Conservation (phyloP, 2,888 invertebrate species). For the Gasteruption jaculator region DNA sequence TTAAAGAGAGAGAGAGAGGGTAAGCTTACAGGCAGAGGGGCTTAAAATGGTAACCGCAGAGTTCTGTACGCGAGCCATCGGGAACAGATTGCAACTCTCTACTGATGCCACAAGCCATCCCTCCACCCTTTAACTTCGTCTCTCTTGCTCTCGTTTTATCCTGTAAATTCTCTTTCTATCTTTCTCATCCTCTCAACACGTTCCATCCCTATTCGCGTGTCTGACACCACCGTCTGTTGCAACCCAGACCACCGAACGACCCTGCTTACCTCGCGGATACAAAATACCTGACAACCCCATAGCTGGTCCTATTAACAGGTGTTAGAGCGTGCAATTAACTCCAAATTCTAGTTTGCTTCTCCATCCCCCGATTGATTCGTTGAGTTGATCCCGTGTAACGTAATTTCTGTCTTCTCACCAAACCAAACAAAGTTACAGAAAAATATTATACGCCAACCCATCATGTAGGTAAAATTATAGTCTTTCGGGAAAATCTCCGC, state of each 20-base stretch:
- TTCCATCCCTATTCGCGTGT: neutral
- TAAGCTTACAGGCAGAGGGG: constrained; percentile 34
- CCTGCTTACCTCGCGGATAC: constrained; percentile 38
- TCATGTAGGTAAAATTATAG: no score
- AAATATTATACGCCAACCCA: no score
- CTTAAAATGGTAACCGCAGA: constrained; percentile 45
- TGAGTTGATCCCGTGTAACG: no score
- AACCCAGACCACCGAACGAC: constrained; percentile 27
- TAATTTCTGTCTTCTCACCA: no score
- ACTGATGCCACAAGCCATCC: constrained; percentile 23
- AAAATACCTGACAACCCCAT: constrained; percentile 42
- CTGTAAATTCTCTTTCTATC: no score
- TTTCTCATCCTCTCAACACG: constrained; percentile 8
- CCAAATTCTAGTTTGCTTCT: constrained; percentile 24
- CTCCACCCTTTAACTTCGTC: constrained; percentile 3
- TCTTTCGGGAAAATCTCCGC: no score
- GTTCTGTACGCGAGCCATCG: constrained; percentile 36
- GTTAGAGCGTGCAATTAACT: constrained; percentile 42
- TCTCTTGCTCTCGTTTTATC: constrained; percentile 2
- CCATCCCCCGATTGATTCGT: constrained; percentile 5
- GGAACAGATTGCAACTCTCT: constrained; percentile 44
- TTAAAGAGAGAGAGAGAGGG: constrained; percentile 15
- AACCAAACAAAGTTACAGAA: no score
- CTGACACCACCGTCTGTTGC: constrained; percentile 40
- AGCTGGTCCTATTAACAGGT: constrained; percentile 42